Conservation (phyloP, 2,888 invertebrate genomes). For the Cryptosula pallasiana region DNA sequence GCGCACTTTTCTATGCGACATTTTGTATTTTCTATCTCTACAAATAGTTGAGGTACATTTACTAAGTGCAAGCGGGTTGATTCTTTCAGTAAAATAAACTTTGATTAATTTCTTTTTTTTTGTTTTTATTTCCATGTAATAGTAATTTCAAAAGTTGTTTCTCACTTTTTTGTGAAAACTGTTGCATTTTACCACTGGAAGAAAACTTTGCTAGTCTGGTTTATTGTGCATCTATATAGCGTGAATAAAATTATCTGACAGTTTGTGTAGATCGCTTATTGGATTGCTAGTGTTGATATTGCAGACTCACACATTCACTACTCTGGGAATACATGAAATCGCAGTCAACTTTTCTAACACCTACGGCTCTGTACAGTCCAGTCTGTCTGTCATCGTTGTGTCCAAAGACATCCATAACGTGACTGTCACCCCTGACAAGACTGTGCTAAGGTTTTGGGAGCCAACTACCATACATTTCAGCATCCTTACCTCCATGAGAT, state of each 20-base stretch:
- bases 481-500: not conserved
- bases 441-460: not conserved
- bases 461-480: not conserved
- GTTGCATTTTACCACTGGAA: too few relatives aligned
- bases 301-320: not conserved
- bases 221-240: too few relatives aligned
- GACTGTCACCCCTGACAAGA: not conserved
- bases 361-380: not conserved
- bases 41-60: not conserved
- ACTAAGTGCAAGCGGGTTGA: too few relatives aligned
- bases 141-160: not conserved
- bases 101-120: not conserved
- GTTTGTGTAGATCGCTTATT: too few relatives aligned
- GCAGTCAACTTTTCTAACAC: not conserved
- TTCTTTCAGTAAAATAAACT: not conserved
- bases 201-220: too few relatives aligned
- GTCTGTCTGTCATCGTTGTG: not conserved
- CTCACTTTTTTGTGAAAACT: not conserved
- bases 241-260: too few relatives aligned
- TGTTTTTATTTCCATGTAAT: not conserved
- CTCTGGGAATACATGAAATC: not conserved
- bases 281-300: not conserved
- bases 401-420: constrained; percentile 21
- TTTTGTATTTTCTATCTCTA: not conserved
- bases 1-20: too few relatives aligned